Evolutionary conservation across 2,888 invertebrate genomes (phyloP), one percentile per base, ranked within the genome.

Genomic region (Hypselothyrea guttata): DNA sequence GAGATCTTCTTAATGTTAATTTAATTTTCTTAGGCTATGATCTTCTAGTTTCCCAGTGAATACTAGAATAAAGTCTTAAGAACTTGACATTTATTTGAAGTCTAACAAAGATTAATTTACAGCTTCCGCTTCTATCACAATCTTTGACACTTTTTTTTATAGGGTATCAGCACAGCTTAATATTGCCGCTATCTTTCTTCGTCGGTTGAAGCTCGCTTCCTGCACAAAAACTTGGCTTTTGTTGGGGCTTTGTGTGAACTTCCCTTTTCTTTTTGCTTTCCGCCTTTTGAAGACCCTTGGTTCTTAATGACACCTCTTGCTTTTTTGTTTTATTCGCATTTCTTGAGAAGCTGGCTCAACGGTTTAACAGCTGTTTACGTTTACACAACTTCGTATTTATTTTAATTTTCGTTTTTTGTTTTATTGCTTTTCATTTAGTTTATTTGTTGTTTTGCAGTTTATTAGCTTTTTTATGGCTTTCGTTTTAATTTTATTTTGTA

Each of bases 381-480:
- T 78, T 81, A 70, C 81, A 59, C 69, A 75, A 66, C 53, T 56
- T 60, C 60, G 56, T 58, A 44, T 31, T 44, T 16, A 13, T 31
- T 49, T 31, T 44, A 28, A 15, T 28, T 44, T 12, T 30, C 3
- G 28, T 15, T 48, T 45, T 46, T 52, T 30, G 18, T 41, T 59
- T 53, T n/a, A n/a, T n/a, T 11, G 16, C n/a, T 41, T 47, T 41
- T 47, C 16, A 48, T 48, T 42, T 56, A 49, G 48, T 75, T 78
- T 64, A 60, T 79, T 60, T 48, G 41, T 27, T 58, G 30, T 48
- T 40, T 31, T 33, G 54, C 61, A 64, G 62, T 79, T 82, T 78
- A 78, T 78, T 78, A 62, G 71, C 73, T 60, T 75, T 71, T 82
- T 79, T 81, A 74, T 63, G 66, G 66, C 57, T 76, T 71, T 76